Base-by-base conservation (phyloP, 2,113 vertebrate genomes). In the Pomatostomus ruficeps region DNA sequence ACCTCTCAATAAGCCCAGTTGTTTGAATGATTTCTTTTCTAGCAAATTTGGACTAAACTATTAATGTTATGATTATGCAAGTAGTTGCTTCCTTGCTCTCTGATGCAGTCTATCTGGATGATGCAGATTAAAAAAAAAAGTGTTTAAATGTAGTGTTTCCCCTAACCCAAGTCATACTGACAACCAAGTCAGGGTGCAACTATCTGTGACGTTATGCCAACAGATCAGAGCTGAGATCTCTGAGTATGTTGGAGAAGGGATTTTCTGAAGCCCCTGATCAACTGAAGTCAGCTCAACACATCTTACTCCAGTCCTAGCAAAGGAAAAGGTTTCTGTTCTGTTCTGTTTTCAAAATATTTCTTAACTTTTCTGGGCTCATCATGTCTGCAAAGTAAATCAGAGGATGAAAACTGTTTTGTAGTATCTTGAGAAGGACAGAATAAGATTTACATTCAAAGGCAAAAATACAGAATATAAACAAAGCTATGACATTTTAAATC, bases 401-500 rank as follows among this genome's bases (percentile, higher is more conserved):
- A 81, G 5, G 12, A 55, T 59, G 52, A 88, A 79, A 91, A 19
- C 10, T 45, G 5, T 77, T 85, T 89, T 85, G 52, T 80, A 62
- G 23, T 70, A 14, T 46, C 70, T 78, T 75, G 40, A 31, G 24
- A 89, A 25, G 18, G 31, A 55, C 58, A 57, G 36, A 87, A n/a
- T 55, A 67, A 63, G 10, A 70, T 75, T 63, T 72, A 51, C 21
- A 67, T 62, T 76, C 38, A 35, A 35, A 12, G 6, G 36, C 28
- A 85, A 51, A 95, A 88, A 92, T 48, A 18, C 3, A 68, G 22
- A 8, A 25, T 22, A 55, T 45, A 71, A 91, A 58, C 12, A 91
- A 86, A 89, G 24, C 48, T 54, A 70, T 46, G 23, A 84, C 54
- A 91, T 66, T 89, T 92, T 89, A 62, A 92, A 91, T 66, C 25